Evolutionary conservation across 2,888 invertebrate species (phyloP).

Genomic region (Callimorpha dominula): DNA sequence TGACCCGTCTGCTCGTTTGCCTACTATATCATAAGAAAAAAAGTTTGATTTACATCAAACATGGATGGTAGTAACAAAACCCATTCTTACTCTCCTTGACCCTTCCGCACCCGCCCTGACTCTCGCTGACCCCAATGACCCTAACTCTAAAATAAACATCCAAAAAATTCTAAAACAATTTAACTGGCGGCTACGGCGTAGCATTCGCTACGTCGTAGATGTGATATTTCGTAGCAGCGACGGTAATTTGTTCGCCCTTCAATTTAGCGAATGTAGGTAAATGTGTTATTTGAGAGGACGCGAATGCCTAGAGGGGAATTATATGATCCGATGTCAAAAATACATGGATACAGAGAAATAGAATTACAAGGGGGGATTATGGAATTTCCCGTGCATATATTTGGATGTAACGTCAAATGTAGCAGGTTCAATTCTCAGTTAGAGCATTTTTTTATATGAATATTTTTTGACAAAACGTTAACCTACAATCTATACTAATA

Average conservation of each 20-base stretch:
- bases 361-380: not conserved
- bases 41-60: no score
- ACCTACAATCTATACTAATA: no score
- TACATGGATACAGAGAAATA: not conserved
- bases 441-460: no score
- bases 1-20: no score
- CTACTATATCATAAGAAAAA: no score
- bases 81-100: not conserved
- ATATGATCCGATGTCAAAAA: not conserved
- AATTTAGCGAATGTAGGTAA: not conserved
- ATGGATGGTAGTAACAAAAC: no score
- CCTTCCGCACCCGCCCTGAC: not conserved
- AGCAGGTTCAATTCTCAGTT: no score
- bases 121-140: not conserved
- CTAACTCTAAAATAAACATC: not conserved
- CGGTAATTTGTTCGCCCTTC: not conserved
- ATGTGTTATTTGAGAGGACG: not conserved
- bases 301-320: not conserved
- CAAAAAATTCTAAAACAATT: slow-evolving; percentile 3
- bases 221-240: not conserved
- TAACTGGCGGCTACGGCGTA: slow-evolving; percentile 17
- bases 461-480: no score
- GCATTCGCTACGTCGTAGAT: slow-evolving; percentile 27
- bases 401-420: no score
- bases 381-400: not conserved